A percentile compares a stretch with the other conserved stretches of the same genome.
These are phyloP conservation scores for Drosophila paranaensis DNA, from an alignment of 2,888 invertebrate species.

Conservation along the genomic window DNA sequence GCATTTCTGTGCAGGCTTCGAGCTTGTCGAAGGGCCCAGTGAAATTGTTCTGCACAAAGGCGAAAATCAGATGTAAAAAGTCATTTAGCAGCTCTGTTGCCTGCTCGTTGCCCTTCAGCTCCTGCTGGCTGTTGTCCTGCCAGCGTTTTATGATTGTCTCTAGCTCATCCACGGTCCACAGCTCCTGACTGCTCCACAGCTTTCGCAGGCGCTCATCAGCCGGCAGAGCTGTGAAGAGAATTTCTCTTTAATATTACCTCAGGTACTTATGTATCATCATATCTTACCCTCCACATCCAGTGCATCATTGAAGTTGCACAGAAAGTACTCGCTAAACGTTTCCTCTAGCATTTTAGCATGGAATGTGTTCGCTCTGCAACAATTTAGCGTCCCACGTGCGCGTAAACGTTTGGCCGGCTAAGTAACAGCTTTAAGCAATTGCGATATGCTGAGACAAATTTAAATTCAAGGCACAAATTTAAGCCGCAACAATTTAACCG, in stretches of 20 bases:
- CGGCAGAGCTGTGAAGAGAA: slow-evolving; percentile 59
- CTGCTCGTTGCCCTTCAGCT: slow-evolving; percentile 10
- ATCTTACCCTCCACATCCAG: slow-evolving; percentile 53
- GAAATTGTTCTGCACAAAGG: slow-evolving; percentile 93
- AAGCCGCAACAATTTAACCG: not conserved
- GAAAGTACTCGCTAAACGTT: slow-evolving; percentile 58
- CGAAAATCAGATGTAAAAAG: slow-evolving; percentile 88
- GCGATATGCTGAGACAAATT: not conserved
- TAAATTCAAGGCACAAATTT: not conserved
- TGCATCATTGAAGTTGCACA: slow-evolving; percentile 82
- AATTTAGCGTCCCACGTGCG: slow-evolving; percentile 35
- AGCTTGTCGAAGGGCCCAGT: slow-evolving; percentile 87
- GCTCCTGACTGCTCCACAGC: slow-evolving; percentile 65
- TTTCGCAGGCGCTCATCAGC: slow-evolving; percentile 55
- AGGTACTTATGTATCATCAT: too few relatives aligned
- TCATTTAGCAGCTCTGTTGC: slow-evolving; percentile 68
- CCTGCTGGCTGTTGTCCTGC: slow-evolving; percentile 26
- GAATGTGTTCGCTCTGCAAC: slow-evolving; percentile 8
- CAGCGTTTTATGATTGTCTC: slow-evolving; percentile 59
- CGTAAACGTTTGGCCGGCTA: not conserved
- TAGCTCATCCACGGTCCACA: slow-evolving; percentile 69
- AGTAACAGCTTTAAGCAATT: too few relatives aligned
- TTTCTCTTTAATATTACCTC: not conserved
- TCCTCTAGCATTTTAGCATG: slow-evolving; percentile 50
- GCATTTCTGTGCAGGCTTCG: slow-evolving; percentile 44